phyloP scores from a whole-genome alignment of 2,888 invertebrate genomes.

The Nomada ferruginata region DNA sequence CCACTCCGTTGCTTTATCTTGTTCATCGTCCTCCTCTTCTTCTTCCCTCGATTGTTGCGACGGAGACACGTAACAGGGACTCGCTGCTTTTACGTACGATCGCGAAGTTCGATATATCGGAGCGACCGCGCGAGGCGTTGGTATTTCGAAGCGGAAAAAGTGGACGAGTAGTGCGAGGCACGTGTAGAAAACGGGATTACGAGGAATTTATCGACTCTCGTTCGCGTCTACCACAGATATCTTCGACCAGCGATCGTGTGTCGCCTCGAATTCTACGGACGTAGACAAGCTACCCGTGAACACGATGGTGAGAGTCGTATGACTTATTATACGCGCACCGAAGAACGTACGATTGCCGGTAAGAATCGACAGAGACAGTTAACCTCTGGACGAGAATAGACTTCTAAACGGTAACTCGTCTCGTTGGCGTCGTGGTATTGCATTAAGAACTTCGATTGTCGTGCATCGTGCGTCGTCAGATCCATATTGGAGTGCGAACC shows the following conservation, averaged over 20 bases:
- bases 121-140: constrained; percentile 6
- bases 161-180: constrained; percentile 39
- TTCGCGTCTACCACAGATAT: constrained; percentile 45
- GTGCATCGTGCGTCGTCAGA: constrained; percentile 34
- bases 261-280: constrained; percentile 41
- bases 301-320: not conserved
- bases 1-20: constrained; percentile 8
- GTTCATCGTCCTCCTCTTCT: not conserved
- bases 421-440: constrained; percentile 17
- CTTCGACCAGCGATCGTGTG: constrained; percentile 38
- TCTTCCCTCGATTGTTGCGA: not conserved
- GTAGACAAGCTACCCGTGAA: constrained; percentile 24
- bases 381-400: constrained; percentile 47
- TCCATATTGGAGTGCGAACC: constrained; percentile 4
- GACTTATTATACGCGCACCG: constrained; percentile 19
- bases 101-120: constrained; percentile 53
- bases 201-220: constrained; percentile 62
- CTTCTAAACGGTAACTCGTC: constrained; percentile 14
- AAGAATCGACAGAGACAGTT: constrained; percentile 37
- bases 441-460: constrained; percentile 16
- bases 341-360: constrained; percentile 23
- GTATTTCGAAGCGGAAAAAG: constrained; percentile 46
- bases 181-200: constrained; percentile 57
- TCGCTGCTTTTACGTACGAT: not conserved
- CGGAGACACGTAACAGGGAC: constrained; percentile 17